Conservation (phyloP, 2,113 vertebrate genomes). For the Fulmarus glacialis region DNA sequence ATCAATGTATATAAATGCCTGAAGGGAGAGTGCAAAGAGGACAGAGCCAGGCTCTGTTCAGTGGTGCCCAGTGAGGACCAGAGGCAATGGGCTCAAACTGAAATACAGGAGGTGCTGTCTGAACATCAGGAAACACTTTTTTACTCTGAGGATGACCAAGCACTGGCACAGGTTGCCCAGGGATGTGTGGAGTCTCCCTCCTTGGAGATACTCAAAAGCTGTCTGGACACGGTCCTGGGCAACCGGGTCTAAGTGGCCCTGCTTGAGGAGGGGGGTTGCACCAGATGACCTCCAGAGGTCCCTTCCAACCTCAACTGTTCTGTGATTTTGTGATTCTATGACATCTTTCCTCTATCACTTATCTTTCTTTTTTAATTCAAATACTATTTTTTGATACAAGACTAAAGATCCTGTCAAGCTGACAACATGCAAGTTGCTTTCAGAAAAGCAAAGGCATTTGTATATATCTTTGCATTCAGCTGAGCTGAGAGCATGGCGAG, state of each 20-base stretch:
- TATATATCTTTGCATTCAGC: background rate
- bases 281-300: background rate
- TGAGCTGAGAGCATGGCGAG: background rate
- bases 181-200: background rate
- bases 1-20: background rate
- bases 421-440: background rate
- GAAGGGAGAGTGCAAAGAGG: background rate
- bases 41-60: background rate
- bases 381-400: background rate
- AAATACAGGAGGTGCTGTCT: background rate
- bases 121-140: background rate
- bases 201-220: background rate
- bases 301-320: background rate
- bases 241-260: background rate
- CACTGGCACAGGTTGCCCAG: background rate
- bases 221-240: background rate
- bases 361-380: background rate
- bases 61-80: background rate
- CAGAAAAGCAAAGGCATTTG: background rate
- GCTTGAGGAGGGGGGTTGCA: background rate
- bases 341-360: accelerated
- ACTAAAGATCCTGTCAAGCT: background rate
- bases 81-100: background rate
- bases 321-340: background rate
- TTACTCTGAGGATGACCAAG: background rate